These are phyloP conservation scores for Gambusia holbrooki DNA, from an alignment of 2,113 vertebrate species.

Conservation along the genomic window DNA sequence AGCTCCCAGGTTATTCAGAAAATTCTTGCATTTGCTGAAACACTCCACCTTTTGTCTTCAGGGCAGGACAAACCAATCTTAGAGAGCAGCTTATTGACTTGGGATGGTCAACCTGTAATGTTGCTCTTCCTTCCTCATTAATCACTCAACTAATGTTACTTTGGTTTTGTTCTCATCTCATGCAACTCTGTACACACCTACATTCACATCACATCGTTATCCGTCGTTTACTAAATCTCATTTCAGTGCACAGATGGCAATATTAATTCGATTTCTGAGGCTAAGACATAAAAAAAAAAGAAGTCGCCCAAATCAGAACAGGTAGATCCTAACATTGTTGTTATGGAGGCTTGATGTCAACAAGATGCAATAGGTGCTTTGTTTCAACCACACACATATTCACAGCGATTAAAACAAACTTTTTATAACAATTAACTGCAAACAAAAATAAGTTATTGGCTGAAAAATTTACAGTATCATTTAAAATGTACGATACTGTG, in stretches of 20 bases:
- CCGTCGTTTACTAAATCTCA: background rate
- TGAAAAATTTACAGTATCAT: background rate
- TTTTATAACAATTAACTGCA: background rate
- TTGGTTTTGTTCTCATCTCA: background rate
- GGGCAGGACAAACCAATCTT: background rate
- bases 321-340: background rate
- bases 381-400: background rate
- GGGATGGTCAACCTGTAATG: background rate
- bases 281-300: no score
- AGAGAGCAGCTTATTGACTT: background rate
- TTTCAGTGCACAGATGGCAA: background rate
- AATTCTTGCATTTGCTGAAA: slow-evolving; percentile 5
- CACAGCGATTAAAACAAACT: background rate
- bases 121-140: background rate
- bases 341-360: background rate
- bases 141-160: background rate
- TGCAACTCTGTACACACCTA: background rate
- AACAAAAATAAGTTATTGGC: background rate
- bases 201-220: background rate
- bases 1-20: background rate
- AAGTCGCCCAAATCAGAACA: background rate
- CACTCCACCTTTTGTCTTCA: background rate
- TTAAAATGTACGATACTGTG: no score
- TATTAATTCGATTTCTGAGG: background rate
- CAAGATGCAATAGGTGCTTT: background rate